These are phyloP conservation scores for Trissolcus japonicus DNA, from an alignment of 2,888 invertebrate genomes.

Conservation along the genomic window DNA sequence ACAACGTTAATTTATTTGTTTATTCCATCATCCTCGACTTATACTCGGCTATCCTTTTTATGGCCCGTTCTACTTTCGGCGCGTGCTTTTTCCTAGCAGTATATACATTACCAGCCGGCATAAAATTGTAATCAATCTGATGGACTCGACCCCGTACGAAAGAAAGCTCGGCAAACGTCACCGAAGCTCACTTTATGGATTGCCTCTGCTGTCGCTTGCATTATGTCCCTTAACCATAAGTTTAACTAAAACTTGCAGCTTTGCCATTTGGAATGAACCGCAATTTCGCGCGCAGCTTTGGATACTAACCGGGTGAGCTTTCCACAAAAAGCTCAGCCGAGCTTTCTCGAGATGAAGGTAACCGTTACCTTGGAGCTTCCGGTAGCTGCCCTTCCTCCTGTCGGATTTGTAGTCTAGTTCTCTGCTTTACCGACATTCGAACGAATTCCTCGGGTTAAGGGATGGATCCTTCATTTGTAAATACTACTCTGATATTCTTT, in stretches of 20 bases:
- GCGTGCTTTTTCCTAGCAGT: constrained; percentile 18
- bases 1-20: constrained; percentile 51
- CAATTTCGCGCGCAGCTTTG: constrained; percentile 2
- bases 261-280: not conserved
- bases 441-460: constrained; percentile 23
- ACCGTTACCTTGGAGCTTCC: constrained; percentile 71
- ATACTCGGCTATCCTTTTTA: constrained; percentile 33
- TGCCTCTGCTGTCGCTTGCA: not conserved
- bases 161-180: constrained; percentile 36
- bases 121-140: constrained; percentile 51
- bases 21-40: constrained; percentile 45
- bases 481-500: no score
- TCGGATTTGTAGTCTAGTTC: constrained; percentile 65
- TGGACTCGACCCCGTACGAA: constrained; percentile 28
- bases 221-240: constrained; percentile 14
- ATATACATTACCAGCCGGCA: constrained; percentile 32
- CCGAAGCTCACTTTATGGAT: constrained; percentile 36
- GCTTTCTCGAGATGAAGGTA: constrained; percentile 64
- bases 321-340: constrained; percentile 64
- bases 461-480: no score
- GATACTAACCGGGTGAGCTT: constrained; percentile 58
- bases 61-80: constrained; percentile 22
- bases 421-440: constrained; percentile 70
- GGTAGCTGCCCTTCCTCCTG: constrained; percentile 68
- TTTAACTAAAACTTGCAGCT: no score